phyloP scores from a whole-genome alignment of 2,797 vertebrate genomes.

The Falco berigora region DNA sequence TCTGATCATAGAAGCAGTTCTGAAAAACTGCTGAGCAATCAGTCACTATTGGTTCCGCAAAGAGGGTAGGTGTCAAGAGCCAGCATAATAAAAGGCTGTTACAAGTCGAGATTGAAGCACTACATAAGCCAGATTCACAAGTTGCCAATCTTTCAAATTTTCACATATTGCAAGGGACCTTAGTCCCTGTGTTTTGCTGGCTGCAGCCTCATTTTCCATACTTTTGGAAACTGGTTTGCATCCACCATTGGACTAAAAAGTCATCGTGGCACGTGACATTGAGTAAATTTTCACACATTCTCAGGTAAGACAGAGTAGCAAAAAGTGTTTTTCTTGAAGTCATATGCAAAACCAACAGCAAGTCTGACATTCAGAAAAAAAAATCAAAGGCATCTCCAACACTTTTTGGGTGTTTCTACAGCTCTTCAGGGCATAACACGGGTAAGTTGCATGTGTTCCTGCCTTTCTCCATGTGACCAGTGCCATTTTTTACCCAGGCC shows the following conservation, averaged over 20 bases:
- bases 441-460: accelerated
- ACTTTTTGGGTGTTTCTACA: not conserved
- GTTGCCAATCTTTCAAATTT: not conserved
- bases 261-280: not conserved
- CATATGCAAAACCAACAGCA: not conserved
- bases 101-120: not conserved
- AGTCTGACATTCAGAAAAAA: not conserved
- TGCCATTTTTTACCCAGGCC: not conserved
- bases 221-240: not conserved
- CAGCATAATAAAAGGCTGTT: not conserved
- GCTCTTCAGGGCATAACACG: not conserved
- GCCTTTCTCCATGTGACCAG: not conserved
- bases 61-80: not conserved
- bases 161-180: not conserved
- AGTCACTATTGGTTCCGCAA: not conserved
- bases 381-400: not conserved
- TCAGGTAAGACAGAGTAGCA: not conserved
- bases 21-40: not conserved
- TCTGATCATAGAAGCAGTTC: not conserved
- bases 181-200: not conserved
- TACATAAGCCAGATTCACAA: not conserved
- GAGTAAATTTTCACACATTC: not conserved
- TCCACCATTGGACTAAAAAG: not conserved
- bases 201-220: not conserved
- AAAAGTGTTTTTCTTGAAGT: not conserved